These are phyloP conservation scores for Apolygus lucorum DNA, from an alignment of 1,140 invertebrate genomes.

Conservation along the genomic window DNA sequence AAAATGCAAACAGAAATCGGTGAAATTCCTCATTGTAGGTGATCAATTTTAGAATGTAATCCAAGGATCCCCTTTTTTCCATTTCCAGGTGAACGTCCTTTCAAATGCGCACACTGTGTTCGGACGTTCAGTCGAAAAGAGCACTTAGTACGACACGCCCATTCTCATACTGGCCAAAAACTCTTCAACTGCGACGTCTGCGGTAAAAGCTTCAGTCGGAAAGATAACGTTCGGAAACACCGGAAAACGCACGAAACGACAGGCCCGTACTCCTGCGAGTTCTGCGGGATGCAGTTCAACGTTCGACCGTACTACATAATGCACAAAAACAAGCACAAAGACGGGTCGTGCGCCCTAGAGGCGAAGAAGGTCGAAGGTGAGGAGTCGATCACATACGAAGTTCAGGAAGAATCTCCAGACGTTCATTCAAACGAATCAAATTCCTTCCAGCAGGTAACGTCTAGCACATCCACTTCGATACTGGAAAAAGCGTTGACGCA, in stretches of 20 bases:
- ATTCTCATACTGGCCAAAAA: conserved; percentile 64
- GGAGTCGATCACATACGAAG: neutral
- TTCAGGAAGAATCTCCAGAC: neutral
- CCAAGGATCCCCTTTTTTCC: no score
- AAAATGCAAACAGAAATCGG: no score
- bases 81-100: conserved; percentile 58
- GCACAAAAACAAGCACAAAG: conserved; percentile 47
- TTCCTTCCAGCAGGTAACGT: conserved; percentile 3
- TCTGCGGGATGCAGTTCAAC: conserved; percentile 62
- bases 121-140: conserved; percentile 66
- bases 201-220: conserved; percentile 63
- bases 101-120: conserved; percentile 56
- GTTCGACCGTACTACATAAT: conserved; percentile 58
- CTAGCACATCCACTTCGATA: conserved; percentile 6
- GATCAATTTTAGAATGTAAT: no score
- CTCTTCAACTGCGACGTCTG: conserved; percentile 67
- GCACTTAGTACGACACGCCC: conserved; percentile 60
- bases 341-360: conserved; percentile 34
- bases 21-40: no score
- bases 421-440: neutral
- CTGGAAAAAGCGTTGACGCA: neutral
- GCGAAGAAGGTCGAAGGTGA: neutral
- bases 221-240: conserved; percentile 68
- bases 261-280: conserved; percentile 58
- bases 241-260: conserved; percentile 54